Base-by-base conservation (phyloP, 2,888 invertebrate genomes). In the Drosophila mettleri region DNA sequence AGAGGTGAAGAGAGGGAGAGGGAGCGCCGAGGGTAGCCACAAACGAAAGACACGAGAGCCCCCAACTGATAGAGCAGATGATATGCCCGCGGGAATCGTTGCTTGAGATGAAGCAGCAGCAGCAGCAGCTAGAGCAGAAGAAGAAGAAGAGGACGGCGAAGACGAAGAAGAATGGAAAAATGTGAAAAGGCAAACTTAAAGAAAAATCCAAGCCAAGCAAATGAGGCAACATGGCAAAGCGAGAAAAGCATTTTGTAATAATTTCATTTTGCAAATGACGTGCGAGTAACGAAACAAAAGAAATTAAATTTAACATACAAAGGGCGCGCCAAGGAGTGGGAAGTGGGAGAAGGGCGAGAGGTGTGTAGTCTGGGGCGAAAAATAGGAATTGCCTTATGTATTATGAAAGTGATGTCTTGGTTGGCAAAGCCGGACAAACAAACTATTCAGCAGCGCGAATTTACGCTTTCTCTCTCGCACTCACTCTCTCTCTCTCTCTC, bases 261-360 rank as follows among this genome's bases (percentile, higher is more conserved):
- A 89, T 90, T 89, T 90, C 77, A 89, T 90, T 89, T 89, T 89
- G 90, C 88, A 90, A 89, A 89, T 89, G 89, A 89, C 89, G 90
- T 88, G 84, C 89, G 85, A 89, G 88, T 88, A 83, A 90, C 83
- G 81, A 78, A 90, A 90, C 90, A 89, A 89, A 89, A 88, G 89
- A 88, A 88, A 83, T 79, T 88, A 80, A 77, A 78, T 85, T 84
- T 78, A 79, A 84, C 88, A 83, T 86, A 88, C 79, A 83, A 85
- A 79, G 73, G 78, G 58, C 49, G 33, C 14, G 45, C 3, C 2
- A 1, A 31, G n/a, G 36, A 2, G 16, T n/a, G 6, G 22, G 39
- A n/a, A 4, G 2, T 16, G 54, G 49, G 16, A 9, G 6, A 2
- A 16, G 7, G 14, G 2, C 3, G 2, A 1, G 12, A 1, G 12